Conservation (phyloP, 2,888 invertebrate genomes). For the Macrophya alboannulata region DNA sequence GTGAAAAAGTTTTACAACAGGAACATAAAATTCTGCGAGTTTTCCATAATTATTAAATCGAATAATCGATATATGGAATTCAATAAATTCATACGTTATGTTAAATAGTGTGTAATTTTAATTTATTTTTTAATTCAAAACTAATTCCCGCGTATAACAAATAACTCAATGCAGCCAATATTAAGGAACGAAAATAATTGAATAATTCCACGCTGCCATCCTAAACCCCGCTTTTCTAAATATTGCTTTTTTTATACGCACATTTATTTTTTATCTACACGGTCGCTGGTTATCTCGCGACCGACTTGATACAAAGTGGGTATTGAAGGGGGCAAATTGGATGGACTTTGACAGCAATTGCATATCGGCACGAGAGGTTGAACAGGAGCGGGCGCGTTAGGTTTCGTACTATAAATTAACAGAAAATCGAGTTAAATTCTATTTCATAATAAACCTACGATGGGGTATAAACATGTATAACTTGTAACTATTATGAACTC, state of each 20-base stretch:
- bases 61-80: neutral
- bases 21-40: neutral
- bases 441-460: neutral
- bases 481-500: neutral
- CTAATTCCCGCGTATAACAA: neutral
- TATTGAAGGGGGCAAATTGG: constrained; percentile 28
- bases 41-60: neutral
- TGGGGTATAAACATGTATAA: neutral
- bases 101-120: neutral
- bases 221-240: constrained; percentile 3
- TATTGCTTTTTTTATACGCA: neutral
- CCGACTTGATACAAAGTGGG: neutral
- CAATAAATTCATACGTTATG: neutral
- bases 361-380: constrained; percentile 40
- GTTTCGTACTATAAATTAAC: neutral
- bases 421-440: neutral
- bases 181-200: constrained; percentile 20
- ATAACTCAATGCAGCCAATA: constrained; percentile 3
- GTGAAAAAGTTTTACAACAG: neutral
- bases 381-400: neutral
- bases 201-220: constrained; percentile 15
- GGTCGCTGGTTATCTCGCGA: neutral
- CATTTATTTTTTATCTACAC: constrained; percentile 4
- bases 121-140: neutral
- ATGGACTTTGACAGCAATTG: constrained; percentile 52